These are phyloP conservation scores for Stichopus horrens DNA, from an alignment of 53 echinoderm and acorn worm species.

Conservation along the genomic window DNA sequence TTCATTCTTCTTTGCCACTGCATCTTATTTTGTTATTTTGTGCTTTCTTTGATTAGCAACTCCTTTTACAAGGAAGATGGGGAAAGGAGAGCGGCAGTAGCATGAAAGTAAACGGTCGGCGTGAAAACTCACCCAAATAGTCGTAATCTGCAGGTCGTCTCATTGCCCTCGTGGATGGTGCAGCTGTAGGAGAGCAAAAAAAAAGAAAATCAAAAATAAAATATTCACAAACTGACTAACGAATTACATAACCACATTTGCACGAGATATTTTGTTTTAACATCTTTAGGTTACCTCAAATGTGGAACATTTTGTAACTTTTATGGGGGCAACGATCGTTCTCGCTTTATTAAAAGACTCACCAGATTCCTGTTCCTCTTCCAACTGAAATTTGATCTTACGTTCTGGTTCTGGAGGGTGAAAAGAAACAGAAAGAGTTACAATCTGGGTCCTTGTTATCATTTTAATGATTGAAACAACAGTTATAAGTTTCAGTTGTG, in stretches of 20 bases:
- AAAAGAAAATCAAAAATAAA: neutral
- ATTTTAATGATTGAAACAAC: too few relatives aligned
- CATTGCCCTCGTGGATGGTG: neutral
- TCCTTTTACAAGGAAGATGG: too few relatives aligned
- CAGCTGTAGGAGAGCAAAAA: neutral
- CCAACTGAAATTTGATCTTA: conserved; percentile 16
- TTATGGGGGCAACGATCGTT: neutral
- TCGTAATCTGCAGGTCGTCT: conserved; percentile 37
- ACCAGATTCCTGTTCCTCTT: conserved; percentile 34
- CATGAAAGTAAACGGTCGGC: too few relatives aligned
- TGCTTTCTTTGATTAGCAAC: too few relatives aligned
- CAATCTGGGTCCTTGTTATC: too few relatives aligned
- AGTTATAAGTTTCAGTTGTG: too few relatives aligned
- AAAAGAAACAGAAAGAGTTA: neutral
- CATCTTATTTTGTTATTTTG: too few relatives aligned
- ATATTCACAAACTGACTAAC: too few relatives aligned
- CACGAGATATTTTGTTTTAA: too few relatives aligned
- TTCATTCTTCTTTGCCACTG: too few relatives aligned
- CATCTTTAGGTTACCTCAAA: neutral
- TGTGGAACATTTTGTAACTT: neutral
- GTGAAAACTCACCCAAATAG: conserved; percentile 12
- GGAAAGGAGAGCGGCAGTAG: too few relatives aligned
- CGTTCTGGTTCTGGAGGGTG: conserved; percentile 10
- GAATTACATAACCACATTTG: too few relatives aligned
- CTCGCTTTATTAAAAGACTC: neutral